phyloP scores from a whole-genome alignment of 2,888 invertebrate genomes.

The Drosophila fungiperda region DNA sequence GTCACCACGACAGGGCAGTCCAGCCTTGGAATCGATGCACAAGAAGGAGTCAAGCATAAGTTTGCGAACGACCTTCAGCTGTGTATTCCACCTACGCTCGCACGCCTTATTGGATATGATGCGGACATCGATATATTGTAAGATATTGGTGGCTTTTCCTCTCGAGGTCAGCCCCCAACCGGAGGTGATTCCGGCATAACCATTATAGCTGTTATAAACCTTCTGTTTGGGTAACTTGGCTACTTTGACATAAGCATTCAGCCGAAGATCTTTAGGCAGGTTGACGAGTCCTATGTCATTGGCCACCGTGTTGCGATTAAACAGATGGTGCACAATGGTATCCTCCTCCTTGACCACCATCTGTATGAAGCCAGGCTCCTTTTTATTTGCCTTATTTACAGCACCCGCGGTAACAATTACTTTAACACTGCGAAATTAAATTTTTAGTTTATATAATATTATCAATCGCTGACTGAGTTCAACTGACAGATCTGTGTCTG shows the following conservation, averaged over 20 bases:
- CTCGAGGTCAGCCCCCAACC: conserved; percentile 57
- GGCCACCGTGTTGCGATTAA: neutral
- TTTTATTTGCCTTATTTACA: neutral
- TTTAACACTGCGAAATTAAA: conserved; percentile 20
- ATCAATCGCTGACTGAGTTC: neutral
- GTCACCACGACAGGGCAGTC: conserved; percentile 57
- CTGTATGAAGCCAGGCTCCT: neutral
- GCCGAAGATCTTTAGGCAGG: conserved; percentile 28
- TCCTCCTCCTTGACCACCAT: conserved; percentile 13
- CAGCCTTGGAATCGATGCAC: conserved; percentile 41
- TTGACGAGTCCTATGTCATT: conserved; percentile 57
- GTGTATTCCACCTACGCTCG: conserved; percentile 41
- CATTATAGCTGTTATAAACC: neutral
- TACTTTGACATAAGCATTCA: conserved; percentile 4
- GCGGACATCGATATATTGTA: conserved; percentile 32
- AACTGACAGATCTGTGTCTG: conserved; percentile 22
- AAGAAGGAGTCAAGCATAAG: conserved; percentile 33
- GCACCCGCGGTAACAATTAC: conserved; percentile 40
- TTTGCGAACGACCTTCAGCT: conserved; percentile 20
- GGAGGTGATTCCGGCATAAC: conserved; percentile 31
- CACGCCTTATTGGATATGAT: conserved; percentile 56
- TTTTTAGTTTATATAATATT: neutral
- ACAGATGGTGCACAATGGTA: conserved; percentile 37
- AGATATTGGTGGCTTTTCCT: neutral
- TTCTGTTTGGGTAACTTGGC: conserved; percentile 42